Evolutionary conservation across 2,113 vertebrate genomes (phyloP).

Genomic region (Piprites chloris): DNA sequence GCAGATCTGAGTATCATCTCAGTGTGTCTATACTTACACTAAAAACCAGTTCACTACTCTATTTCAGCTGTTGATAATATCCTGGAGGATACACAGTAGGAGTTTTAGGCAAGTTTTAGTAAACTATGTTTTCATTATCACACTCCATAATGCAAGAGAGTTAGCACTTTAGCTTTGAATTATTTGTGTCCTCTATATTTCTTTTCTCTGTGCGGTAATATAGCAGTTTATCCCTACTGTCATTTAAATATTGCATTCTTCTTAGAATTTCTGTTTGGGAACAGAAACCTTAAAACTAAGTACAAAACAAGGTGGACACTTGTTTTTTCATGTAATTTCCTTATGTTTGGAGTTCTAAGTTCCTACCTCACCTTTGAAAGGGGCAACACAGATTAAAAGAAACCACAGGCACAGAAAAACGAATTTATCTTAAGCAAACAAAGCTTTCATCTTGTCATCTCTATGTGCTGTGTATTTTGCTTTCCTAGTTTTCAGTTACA

Average conservation of each 20-base stretch:
- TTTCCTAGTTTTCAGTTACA: conserved; percentile 5
- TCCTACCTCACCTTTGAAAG: background rate
- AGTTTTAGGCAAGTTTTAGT: background rate
- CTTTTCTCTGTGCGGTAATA: background rate
- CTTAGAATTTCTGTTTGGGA: background rate
- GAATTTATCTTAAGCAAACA: background rate
- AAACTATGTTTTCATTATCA: background rate
- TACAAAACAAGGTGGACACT: background rate
- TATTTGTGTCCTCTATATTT: background rate
- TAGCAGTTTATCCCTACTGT: background rate
- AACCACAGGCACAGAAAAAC: background rate
- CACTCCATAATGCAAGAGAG: background rate
- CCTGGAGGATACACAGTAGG: background rate
- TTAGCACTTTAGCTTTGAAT: background rate
- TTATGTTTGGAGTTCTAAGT: background rate
- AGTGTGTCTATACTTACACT: background rate
- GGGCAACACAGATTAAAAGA: background rate
- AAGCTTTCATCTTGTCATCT: background rate
- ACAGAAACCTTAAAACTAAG: background rate
- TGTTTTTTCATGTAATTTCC: background rate
- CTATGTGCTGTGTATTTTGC: background rate
- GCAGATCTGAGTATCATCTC: background rate
- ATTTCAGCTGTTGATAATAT: background rate
- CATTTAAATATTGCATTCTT: background rate
- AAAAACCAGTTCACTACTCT: background rate